These are phyloP conservation scores for Agriopis aurantiaria DNA, from an alignment of 2,888 invertebrate species.

Conservation along the genomic window DNA sequence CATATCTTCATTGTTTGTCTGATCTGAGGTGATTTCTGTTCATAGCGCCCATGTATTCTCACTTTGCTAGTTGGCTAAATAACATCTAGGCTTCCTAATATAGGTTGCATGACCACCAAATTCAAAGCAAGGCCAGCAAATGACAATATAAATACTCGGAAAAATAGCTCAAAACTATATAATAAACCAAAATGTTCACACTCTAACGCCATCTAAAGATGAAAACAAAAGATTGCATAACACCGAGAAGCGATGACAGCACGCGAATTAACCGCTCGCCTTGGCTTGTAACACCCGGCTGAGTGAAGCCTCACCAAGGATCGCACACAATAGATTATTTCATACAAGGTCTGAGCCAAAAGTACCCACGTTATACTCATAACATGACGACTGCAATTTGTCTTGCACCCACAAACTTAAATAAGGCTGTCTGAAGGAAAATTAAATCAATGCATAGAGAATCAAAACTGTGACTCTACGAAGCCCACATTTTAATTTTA, in stretches of 20 bases:
- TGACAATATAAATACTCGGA: background rate
- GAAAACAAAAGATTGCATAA: constrained; percentile 41
- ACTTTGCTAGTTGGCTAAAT: background rate
- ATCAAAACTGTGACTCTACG: background rate
- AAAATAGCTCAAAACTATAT: background rate
- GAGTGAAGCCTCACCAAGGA: constrained; percentile 60
- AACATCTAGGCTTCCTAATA: background rate
- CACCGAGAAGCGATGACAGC: constrained; percentile 39
- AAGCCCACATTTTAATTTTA: background rate
- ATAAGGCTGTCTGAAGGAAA: constrained; percentile 10
- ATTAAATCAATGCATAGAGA: background rate
- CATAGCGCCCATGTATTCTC: background rate
- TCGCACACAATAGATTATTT: constrained; percentile 71
- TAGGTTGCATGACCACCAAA: background rate
- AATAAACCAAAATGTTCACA: background rate
- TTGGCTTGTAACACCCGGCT: constrained; percentile 49
- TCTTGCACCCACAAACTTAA: constrained; percentile 64
- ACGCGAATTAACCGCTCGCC: constrained; percentile 50
- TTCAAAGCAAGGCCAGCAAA: background rate
- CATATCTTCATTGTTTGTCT: too few relatives aligned
- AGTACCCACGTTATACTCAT: constrained; percentile 73
- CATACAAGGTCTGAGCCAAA: constrained; percentile 71
- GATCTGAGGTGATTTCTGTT: background rate
- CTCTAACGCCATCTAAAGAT: constrained; percentile 25
- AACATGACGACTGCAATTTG: constrained; percentile 68